Base-by-base conservation (phyloP, 2,113 vertebrate genomes). In the Myxocyprinus asiaticus region DNA sequence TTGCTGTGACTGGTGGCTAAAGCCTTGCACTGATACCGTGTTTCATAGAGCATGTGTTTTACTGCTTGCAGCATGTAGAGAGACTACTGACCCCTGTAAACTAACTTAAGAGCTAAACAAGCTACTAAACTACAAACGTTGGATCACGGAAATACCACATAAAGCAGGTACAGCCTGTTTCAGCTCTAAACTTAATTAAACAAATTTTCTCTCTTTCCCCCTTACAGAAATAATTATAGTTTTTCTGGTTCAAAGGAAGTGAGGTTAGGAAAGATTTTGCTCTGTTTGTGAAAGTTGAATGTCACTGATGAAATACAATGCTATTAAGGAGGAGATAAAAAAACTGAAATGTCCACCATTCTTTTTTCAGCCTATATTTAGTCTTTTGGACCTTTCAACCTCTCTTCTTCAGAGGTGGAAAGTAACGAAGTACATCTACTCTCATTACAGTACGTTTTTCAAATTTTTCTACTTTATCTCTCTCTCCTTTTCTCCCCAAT, bases 51-150 rank as follows among this genome's bases (percentile, higher is more conserved):
- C 87, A 86, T 89, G 66, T 78, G 76, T 82, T 75, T 77, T 67
- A 50, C 72, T 65, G 79, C 44, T 47, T 3, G 65, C 55, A 51
- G 53, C 10, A 66, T 62, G 22, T 56, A 65, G 78, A 88, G 87
- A 90, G 90, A 90, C 91, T 90, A 87, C 86, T 80, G 81, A 87
- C 90, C 87, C 86, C 85, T 64, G 83, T 84, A 87, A 88, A 90
- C 88, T 84, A 83, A 84, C 87, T 86, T 89, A 84, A 86, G 77
- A 87, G 81, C 83, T 83, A 81, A 68, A 64, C 83, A 80, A 77
- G 75, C 70, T 81, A 44, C 61, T 47, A 68, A 68, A 76, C 80
- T 70, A 73, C 69, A 74, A 50, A 68, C 53, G 85, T 69, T 81
- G 66, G 84, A 84, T 83, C 78, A 81, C 84, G 86, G 83, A 86